Evolutionary conservation across 2,888 invertebrate genomes (phyloP).

Genomic region (Galeopsomyia nigrocyanea): DNA sequence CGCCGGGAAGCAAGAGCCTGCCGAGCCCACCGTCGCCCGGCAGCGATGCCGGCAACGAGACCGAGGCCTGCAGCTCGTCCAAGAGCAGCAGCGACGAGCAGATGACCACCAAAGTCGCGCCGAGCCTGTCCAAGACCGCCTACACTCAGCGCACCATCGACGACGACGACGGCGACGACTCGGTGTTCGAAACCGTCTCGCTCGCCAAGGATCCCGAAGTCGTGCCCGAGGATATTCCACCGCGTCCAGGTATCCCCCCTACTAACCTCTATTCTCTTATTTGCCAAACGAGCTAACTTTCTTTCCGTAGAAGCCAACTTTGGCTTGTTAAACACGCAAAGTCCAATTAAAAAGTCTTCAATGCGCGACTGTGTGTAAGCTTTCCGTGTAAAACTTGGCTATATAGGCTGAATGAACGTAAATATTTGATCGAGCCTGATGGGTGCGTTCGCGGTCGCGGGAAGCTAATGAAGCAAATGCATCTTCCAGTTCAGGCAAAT

Average conservation of each 20-base stretch:
- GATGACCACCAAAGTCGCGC: slow-evolving; percentile 8
- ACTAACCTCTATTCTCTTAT: too few relatives aligned
- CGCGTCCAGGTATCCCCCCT: slow-evolving; percentile 47
- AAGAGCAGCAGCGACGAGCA: slow-evolving; percentile 45
- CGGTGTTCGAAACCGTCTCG: slow-evolving; percentile 61
- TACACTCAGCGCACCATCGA: slow-evolving; percentile 48
- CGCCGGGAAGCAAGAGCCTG: slow-evolving; percentile 46
- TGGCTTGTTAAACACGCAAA: too few relatives aligned
- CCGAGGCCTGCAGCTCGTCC: slow-evolving; percentile 32
- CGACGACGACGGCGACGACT: slow-evolving; percentile 66
- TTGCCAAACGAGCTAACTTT: too few relatives aligned
- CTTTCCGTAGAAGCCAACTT: too few relatives aligned
- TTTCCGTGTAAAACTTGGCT: too few relatives aligned
- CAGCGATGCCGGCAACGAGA: slow-evolving; percentile 40
- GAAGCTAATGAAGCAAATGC: neutral
- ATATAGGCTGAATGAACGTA: slow-evolving; percentile 19
- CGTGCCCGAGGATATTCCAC: slow-evolving; percentile 44
- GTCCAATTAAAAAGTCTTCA: too few relatives aligned
- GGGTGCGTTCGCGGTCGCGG: neutral
- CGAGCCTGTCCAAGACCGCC: neutral
- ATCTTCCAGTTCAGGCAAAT: slow-evolving; percentile 20
- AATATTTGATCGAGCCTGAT: slow-evolving; percentile 26
- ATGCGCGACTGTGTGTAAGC: too few relatives aligned
- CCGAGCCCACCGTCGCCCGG: slow-evolving; percentile 43
- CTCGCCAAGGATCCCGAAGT: slow-evolving; percentile 41